Conservation (phyloP, 2,888 invertebrate species). For the Synergus umbraculus region DNA sequence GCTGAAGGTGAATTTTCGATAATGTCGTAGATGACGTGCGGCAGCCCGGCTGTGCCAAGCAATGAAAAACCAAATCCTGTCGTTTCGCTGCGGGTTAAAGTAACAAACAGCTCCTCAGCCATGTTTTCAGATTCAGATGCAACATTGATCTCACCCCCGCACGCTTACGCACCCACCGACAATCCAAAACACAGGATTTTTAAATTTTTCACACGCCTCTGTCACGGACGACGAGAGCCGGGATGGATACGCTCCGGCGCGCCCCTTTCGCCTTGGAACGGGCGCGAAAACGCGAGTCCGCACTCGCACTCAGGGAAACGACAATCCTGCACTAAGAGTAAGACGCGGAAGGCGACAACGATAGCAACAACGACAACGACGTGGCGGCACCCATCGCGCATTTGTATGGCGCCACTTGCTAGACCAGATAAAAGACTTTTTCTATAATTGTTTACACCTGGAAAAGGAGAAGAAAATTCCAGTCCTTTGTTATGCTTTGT, state of each 20-base stretch:
- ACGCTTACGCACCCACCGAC: constrained; percentile 45
- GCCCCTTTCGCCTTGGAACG: constrained; percentile 8
- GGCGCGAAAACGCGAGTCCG: constrained; percentile 29
- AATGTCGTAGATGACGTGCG: constrained; percentile 95
- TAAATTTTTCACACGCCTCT: constrained; percentile 16
- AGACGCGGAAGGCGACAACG: constrained; percentile 3
- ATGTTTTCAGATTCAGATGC: constrained; percentile 77
- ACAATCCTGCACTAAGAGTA: constrained; percentile 17
- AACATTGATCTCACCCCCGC: constrained; percentile 63
- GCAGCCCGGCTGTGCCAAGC: constrained; percentile 93
- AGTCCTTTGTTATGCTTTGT: background rate
- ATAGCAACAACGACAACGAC: constrained; percentile 30
- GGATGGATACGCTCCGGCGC: constrained; percentile 12
- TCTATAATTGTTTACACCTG: background rate
- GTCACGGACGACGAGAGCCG: constrained; percentile 9
- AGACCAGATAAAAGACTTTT: background rate
- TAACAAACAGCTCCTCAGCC: constrained; percentile 94
- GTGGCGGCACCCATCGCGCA: constrained; percentile 16
- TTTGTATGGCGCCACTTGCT: constrained; percentile 22
- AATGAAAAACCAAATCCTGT: constrained; percentile 94
- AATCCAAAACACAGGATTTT: constrained; percentile 17
- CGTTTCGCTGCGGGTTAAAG: constrained; percentile 91
- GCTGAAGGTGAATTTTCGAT: constrained; percentile 96
- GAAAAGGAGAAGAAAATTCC: background rate
- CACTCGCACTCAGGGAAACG: constrained; percentile 17